These are phyloP conservation scores for Mormyrus proboscirostris DNA, from an alignment of 2,797 vertebrate species.

Conservation along the genomic window DNA sequence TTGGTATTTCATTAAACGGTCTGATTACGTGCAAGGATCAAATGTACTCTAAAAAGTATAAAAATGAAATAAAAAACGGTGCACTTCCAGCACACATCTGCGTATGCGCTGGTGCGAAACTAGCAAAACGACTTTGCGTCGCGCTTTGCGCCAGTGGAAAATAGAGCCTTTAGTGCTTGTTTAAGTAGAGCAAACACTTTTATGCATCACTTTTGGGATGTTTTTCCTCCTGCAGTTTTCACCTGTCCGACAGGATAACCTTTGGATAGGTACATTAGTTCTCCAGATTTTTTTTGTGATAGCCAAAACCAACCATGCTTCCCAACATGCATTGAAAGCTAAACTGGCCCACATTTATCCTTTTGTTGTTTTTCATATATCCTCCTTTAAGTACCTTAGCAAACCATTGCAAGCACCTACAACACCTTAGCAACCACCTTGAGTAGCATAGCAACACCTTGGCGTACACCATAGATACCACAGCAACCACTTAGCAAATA, in stretches of 20 bases:
- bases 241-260: background rate
- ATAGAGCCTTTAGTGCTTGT: background rate
- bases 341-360: background rate
- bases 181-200: background rate
- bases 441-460: background rate
- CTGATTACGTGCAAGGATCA: background rate
- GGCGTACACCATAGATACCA: background rate
- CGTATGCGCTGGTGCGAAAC: background rate
- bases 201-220: background rate
- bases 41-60: background rate
- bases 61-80: background rate
- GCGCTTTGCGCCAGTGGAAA: background rate
- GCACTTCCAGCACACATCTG: background rate
- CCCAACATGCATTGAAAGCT: background rate
- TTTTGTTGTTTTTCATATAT: background rate
- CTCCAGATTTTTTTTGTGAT: background rate
- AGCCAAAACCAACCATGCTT: background rate
- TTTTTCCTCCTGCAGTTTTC: background rate
- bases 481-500: background rate
- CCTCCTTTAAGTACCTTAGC: background rate
- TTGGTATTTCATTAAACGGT: background rate
- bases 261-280: background rate
- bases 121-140: background rate
- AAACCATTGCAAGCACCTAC: background rate
- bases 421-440: background rate